phyloP scores from a whole-genome alignment of 2,113 vertebrate genomes.

The Lasiurus cinereus region DNA sequence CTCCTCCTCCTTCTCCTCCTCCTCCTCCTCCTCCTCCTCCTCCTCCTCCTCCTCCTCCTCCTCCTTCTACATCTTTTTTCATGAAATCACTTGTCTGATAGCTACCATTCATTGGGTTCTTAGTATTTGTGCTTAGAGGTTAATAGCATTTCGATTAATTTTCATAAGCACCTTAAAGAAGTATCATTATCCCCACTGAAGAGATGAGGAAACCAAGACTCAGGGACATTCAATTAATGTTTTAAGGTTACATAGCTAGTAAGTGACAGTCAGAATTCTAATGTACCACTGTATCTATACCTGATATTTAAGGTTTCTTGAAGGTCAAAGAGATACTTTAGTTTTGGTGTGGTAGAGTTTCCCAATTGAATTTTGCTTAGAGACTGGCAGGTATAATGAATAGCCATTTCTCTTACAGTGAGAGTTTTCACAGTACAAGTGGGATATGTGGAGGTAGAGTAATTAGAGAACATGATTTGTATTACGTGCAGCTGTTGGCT shows the following conservation, averaged over 20 bases:
- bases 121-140: not conserved
- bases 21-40: too few species aligned
- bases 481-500: slow-evolving; percentile 53
- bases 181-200: not conserved
- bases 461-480: slow-evolving; percentile 65
- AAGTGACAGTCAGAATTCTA: not conserved
- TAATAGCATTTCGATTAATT: slow-evolving; percentile 1
- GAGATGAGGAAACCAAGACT: slow-evolving; percentile 28
- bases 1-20: too few species aligned
- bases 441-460: slow-evolving; percentile 41
- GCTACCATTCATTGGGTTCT: not conserved
- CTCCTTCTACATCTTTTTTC: not conserved
- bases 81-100: slow-evolving; percentile 2
- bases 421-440: slow-evolving; percentile 53
- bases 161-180: not conserved
- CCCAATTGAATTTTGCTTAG: slow-evolving; percentile 9
- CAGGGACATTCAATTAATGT: not conserved
- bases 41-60: too few species aligned
- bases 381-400: slow-evolving; percentile 41
- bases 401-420: slow-evolving; percentile 50
- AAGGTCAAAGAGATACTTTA: not conserved
- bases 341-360: slow-evolving; percentile 17
- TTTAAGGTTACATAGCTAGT: not conserved
- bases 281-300: not conserved
- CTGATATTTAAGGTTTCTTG: slow-evolving; percentile 42